Conservation (phyloP, 2,888 invertebrate genomes). For the Apomyelois bistriatella region DNA sequence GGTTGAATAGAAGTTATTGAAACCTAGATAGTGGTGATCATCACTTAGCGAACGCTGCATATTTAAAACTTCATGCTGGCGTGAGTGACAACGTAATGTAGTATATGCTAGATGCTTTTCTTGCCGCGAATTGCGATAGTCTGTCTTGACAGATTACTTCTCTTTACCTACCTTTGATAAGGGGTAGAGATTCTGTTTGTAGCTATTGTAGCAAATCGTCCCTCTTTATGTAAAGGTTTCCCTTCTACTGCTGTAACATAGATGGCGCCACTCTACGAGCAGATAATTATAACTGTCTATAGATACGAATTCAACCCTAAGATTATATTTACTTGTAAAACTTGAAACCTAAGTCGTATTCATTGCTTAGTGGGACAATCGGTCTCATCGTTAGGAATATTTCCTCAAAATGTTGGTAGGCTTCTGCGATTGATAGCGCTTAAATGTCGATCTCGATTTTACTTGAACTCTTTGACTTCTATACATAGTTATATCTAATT, state of each 20-base stretch:
- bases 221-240: too few species aligned
- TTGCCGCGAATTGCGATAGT: too few species aligned
- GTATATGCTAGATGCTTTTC: too few species aligned
- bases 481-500: conserved; percentile 29
- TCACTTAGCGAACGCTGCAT: too few species aligned
- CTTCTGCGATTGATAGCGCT: conserved; percentile 59
- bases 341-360: conserved; percentile 72
- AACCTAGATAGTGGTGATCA: too few species aligned
- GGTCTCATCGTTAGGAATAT: conserved; percentile 38
- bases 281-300: conserved; percentile 35
- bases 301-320: conserved; percentile 44
- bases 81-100: too few species aligned
- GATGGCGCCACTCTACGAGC: neutral
- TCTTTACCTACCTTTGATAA: too few species aligned
- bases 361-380: conserved; percentile 48
- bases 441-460: conserved; percentile 65
- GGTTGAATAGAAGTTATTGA: too few species aligned
- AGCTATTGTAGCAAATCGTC: too few species aligned
- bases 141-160: too few species aligned
- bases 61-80: too few species aligned
- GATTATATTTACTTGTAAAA: conserved; percentile 53
- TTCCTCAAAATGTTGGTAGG: conserved; percentile 43
- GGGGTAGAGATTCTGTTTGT: too few species aligned
- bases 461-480: conserved; percentile 50
- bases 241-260: neutral